Evolutionary conservation across 1,140 invertebrate genomes (phyloP).

Genomic region (Euwallacea fornicatus): DNA sequence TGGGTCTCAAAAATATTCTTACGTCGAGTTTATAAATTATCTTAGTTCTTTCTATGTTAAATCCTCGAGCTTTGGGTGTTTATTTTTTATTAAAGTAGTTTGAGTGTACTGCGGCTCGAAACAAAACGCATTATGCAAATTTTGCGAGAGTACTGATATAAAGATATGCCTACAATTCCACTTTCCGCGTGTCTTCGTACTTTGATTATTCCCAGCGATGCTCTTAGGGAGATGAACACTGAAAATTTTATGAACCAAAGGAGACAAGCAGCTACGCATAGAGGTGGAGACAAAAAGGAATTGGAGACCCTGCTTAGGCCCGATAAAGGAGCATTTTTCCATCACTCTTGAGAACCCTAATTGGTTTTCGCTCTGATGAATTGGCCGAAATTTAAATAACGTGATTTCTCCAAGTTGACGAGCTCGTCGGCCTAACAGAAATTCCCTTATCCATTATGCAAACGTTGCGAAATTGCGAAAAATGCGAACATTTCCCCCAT

Average conservation of each 20-base stretch:
- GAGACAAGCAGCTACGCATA: too few species aligned
- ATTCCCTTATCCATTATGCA: constrained; percentile 13
- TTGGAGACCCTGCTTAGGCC: too few species aligned
- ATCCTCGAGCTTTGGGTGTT: not conserved
- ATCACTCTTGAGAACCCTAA: too few species aligned
- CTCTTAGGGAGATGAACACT: constrained; percentile 2
- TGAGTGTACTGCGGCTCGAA: not conserved
- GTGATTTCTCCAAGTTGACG: not conserved
- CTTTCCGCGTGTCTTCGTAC: not conserved
- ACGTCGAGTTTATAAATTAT: too few species aligned
- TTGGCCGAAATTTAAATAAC: too few species aligned
- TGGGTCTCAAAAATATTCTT: too few species aligned
- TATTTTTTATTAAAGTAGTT: not conserved
- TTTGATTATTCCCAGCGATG: not conserved
- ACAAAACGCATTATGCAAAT: constrained; percentile 3
- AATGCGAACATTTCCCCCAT: constrained; percentile 1
- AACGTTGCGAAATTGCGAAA: constrained; percentile 9
- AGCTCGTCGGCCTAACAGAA: not conserved
- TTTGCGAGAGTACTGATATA: not conserved
- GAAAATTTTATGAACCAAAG: not conserved
- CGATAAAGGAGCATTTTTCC: too few species aligned
- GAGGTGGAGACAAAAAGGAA: too few species aligned
- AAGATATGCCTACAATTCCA: constrained; percentile 3
- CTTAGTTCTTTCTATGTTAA: too few species aligned
- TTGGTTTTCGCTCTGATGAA: too few species aligned